Conservation (phyloP, 1,140 invertebrate genomes). For the Thereuonema tuberculata region DNA sequence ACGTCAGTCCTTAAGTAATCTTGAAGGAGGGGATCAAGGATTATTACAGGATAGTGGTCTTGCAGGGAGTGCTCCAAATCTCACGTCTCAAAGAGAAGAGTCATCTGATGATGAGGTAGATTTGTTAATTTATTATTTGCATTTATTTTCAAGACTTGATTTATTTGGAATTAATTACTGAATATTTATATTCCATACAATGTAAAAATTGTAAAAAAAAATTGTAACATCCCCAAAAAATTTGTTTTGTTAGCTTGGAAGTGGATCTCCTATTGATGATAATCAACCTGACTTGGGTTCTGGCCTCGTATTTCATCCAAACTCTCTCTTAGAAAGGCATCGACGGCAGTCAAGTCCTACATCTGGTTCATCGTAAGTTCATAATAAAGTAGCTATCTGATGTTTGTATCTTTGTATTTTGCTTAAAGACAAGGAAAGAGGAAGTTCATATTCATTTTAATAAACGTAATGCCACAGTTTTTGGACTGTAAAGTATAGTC, state of each 20-base stretch:
- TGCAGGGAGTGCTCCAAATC: constrained; percentile 13
- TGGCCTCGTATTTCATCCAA: constrained; percentile 25
- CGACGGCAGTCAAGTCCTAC: constrained; percentile 20
- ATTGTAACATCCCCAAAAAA: no score
- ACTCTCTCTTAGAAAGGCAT: constrained; percentile 18
- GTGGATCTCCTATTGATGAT: constrained; percentile 70
- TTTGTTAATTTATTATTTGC: constrained; percentile 24
- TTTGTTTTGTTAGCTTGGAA: constrained; percentile 10
- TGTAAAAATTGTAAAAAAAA: no score
- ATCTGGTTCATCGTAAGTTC: constrained; percentile 23
- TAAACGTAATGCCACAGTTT: no score
- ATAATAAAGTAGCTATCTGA: no score
- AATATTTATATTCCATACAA: no score
- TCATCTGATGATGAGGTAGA: constrained; percentile 81
- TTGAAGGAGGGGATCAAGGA: constrained; percentile 50
- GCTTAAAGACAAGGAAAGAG: no score
- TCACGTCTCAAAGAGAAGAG: constrained; percentile 51
- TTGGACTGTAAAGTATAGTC: no score
- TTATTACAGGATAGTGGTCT: constrained; percentile 41
- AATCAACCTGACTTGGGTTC: constrained; percentile 28
- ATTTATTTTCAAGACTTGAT: not conserved
- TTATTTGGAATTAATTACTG: not conserved
- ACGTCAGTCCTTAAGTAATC: constrained; percentile 65
- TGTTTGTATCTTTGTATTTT: no score
- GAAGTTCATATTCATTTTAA: no score